phyloP scores from a whole-genome alignment of 2,797 vertebrate genomes.

The Lemur catta region DNA sequence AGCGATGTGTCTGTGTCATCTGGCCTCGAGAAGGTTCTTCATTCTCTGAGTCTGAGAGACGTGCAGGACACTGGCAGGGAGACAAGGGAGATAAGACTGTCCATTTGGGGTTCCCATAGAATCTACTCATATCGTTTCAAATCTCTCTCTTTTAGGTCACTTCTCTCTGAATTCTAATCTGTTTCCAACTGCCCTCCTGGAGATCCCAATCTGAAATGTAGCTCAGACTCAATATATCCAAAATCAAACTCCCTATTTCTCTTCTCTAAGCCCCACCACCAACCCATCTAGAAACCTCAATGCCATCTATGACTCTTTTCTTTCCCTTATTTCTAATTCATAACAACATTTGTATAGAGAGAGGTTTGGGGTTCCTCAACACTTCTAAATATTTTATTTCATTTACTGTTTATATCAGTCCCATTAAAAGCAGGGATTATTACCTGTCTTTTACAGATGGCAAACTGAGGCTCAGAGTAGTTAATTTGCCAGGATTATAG shows the following conservation, averaged over 20 bases:
- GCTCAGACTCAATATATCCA: not conserved
- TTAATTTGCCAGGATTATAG: not conserved
- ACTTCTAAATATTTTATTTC: constrained; percentile 30
- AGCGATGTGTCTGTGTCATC: constrained; percentile 88
- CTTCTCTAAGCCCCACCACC: not conserved
- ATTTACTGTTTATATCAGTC: constrained; percentile 7
- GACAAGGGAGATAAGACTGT: constrained; percentile 62
- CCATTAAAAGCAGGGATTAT: not conserved
- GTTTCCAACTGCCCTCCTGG: not conserved
- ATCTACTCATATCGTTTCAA: not conserved
- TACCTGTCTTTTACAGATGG: not conserved
- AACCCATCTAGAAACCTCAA: not conserved
- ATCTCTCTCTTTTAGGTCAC: not conserved
- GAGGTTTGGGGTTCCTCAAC: not conserved
- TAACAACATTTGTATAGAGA: not conserved
- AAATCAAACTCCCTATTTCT: constrained; percentile 24
- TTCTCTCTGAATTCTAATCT: not conserved
- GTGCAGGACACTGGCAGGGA: constrained; percentile 85
- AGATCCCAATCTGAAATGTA: constrained; percentile 22
- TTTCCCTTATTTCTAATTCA: not conserved
- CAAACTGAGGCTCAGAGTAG: not conserved
- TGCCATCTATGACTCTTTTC: not conserved
- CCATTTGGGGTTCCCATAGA: not conserved
- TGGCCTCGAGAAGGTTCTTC: constrained; percentile 92
- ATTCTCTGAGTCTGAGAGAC: constrained; percentile 96